Conservation (phyloP, 2,888 invertebrate species). For the Eutolmus rufibarbis region DNA sequence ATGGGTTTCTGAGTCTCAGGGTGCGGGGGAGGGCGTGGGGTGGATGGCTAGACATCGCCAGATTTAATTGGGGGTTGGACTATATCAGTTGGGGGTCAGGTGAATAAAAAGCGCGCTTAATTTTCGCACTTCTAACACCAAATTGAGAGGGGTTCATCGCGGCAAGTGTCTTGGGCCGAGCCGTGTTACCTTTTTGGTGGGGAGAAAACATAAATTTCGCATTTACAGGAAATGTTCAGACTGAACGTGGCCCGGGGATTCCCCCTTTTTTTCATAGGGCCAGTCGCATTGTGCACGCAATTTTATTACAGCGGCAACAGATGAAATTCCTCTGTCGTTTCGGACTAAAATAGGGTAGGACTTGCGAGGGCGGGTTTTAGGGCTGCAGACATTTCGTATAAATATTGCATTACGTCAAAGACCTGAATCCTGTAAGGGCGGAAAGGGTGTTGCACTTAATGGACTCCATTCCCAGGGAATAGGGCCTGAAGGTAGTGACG, state of each 20-base stretch:
- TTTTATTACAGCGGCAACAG: not conserved
- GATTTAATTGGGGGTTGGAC: not conserved
- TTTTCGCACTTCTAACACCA: not conserved
- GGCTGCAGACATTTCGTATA: not conserved
- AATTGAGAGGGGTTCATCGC: not conserved
- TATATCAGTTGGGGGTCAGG: not conserved
- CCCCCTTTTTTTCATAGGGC: not conserved
- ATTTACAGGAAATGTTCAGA: not conserved
- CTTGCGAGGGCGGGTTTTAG: not conserved
- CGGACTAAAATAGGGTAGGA: not conserved
- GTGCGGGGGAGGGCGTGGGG: not conserved
- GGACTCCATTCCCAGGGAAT: not conserved
- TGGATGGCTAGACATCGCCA: not conserved
- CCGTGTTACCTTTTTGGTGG: not conserved
- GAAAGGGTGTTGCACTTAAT: not conserved
- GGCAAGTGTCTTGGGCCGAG: not conserved
- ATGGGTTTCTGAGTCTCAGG: not conserved
- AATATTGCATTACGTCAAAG: not conserved
- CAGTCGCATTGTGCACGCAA: not conserved
- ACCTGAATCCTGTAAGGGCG: not conserved
- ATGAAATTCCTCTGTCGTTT: not conserved
- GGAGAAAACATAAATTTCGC: not conserved
- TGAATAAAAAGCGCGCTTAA: not conserved
- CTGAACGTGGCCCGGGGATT: not conserved
- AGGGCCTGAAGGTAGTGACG: not conserved